Conservation (phyloP, 2,113 vertebrate species). For the Mustela lutreola region DNA sequence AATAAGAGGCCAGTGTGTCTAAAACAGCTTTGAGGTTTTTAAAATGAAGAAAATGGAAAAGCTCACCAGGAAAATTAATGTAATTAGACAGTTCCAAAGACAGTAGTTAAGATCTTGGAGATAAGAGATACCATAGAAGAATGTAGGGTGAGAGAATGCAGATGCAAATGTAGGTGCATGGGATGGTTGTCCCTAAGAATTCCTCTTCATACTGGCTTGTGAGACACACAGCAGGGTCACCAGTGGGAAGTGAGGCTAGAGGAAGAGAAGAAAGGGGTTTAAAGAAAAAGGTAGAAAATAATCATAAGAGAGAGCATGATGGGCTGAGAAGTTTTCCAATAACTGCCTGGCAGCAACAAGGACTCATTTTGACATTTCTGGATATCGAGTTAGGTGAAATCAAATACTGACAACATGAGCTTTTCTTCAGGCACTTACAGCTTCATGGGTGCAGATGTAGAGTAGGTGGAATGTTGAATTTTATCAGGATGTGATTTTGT, state of each 20-base stretch:
- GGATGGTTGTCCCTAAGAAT: background rate
- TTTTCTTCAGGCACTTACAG: background rate
- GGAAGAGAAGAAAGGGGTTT: background rate
- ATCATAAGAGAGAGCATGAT: background rate
- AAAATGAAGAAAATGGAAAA: background rate
- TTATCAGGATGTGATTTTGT: background rate
- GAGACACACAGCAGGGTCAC: background rate
- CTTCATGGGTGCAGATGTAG: background rate
- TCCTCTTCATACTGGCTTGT: background rate
- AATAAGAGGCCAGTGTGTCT: background rate
- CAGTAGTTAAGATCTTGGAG: background rate
- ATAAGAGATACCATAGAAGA: background rate
- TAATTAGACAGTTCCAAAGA: background rate
- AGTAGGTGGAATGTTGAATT: background rate
- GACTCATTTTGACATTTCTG: background rate
- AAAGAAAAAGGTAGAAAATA: background rate
- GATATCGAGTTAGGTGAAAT: background rate
- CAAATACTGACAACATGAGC: background rate
- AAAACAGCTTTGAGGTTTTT: background rate
- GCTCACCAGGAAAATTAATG: background rate
- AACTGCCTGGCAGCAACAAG: background rate
- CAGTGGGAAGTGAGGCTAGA: background rate
- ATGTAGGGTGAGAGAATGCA: background rate
- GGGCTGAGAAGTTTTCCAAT: background rate
- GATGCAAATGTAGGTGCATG: accelerated